These are phyloP conservation scores for Scrobipalpa costella DNA, from an alignment of 2,888 invertebrate genomes.

Conservation along the genomic window DNA sequence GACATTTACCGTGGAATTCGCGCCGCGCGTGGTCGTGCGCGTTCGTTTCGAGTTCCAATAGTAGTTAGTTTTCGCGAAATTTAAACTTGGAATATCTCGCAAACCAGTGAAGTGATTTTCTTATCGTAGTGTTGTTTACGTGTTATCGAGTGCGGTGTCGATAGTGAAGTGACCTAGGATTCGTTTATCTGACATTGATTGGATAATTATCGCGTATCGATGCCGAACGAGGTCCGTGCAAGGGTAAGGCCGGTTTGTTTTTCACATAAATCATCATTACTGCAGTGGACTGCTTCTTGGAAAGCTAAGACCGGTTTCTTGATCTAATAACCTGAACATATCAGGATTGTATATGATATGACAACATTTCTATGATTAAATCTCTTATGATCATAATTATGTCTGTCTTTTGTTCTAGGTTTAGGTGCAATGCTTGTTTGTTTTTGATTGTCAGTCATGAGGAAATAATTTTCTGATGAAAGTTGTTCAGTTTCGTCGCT, in stretches of 20 bases:
- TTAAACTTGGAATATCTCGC: background rate
- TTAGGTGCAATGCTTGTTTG: no score
- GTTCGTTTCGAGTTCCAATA: slow-evolving; percentile 34
- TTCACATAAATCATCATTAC: background rate
- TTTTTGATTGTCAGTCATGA: no score
- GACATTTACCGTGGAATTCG: slow-evolving; percentile 48
- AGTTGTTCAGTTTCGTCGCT: no score
- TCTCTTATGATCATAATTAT: no score
- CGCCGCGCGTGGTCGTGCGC: slow-evolving; percentile 47
- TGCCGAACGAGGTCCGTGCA: slow-evolving; percentile 60
- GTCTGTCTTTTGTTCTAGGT: no score
- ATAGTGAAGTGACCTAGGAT: slow-evolving; percentile 34
- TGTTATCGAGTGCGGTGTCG: slow-evolving; percentile 27
- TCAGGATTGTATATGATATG: background rate
- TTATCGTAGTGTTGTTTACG: slow-evolving; percentile 9
- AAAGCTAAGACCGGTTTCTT: background rate
- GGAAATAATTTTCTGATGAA: no score
- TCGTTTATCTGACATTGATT: slow-evolving; percentile 43
- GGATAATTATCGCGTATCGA: slow-evolving; percentile 42
- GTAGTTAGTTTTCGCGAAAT: slow-evolving; percentile 11
- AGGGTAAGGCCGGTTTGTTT: slow-evolving; percentile 50
- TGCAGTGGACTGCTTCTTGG: background rate
- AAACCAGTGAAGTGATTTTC: slow-evolving; percentile 10
- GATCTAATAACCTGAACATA: background rate
- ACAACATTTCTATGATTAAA: background rate